Evolutionary conservation across 2,113 vertebrate genomes (phyloP).

Genomic region (Scortum barcoo): DNA sequence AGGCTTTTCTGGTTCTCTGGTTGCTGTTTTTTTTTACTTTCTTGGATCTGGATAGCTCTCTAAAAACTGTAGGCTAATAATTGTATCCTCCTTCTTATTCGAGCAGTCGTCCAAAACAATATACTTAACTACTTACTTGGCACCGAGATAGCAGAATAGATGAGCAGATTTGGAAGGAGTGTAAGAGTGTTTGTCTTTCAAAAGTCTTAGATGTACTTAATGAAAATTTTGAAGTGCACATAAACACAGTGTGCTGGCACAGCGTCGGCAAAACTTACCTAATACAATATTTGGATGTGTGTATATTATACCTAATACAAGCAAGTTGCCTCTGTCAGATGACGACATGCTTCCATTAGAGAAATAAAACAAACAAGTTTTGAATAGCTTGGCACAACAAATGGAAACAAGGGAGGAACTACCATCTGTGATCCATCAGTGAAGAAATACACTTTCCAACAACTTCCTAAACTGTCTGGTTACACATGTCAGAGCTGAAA

Average conservation of each 20-base stretch:
- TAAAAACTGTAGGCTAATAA: conserved; percentile 45
- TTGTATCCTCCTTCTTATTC: conserved; percentile 44
- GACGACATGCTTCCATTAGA: background rate
- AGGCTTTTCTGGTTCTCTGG: conserved; percentile 16
- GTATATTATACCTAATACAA: background rate
- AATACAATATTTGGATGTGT: conserved; percentile 20
- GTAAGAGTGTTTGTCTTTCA: conserved; percentile 26
- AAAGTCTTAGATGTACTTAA: conserved; percentile 21
- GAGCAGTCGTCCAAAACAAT: conserved; percentile 48
- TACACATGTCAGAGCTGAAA: background rate
- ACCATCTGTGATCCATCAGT: background rate
- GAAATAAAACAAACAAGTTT: background rate
- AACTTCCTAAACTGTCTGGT: background rate
- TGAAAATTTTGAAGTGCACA: background rate
- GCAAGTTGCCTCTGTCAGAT: background rate
- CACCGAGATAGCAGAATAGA: conserved; percentile 22
- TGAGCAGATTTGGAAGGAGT: conserved; percentile 18
- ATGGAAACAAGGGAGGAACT: background rate
- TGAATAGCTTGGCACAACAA: background rate
- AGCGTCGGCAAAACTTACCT: background rate
- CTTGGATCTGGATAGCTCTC: conserved; percentile 38
- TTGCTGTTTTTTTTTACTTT: background rate
- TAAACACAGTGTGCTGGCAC: background rate
- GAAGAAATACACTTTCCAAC: background rate
- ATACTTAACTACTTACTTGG: conserved; percentile 41